Conservation (phyloP, 37 sponge, comb jelly and placozoan genomes). For the Crambe crambe region DNA sequence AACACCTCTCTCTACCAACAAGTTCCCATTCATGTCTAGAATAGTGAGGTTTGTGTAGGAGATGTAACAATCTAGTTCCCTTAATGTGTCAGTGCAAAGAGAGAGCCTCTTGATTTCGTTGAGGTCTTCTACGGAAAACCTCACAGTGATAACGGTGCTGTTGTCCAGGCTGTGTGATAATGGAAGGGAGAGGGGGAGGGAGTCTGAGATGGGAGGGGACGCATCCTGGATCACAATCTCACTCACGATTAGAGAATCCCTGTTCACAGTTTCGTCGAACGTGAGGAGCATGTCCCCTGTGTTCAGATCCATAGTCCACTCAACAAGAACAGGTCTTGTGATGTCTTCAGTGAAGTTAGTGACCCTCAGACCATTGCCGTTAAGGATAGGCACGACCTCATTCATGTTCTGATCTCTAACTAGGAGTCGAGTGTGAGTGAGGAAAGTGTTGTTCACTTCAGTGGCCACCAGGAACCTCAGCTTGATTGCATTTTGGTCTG, state of each 20-base stretch:
- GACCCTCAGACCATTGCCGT: conserved; percentile 55
- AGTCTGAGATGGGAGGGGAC: conserved; percentile 17
- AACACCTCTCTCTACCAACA: conserved; percentile 29
- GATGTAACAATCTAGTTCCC: conserved; percentile 70
- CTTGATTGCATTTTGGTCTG: conserved; percentile 80
- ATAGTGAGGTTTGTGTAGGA: conserved; percentile 61
- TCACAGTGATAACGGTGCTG: conserved; percentile 42
- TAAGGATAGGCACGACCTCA: conserved; percentile 34
- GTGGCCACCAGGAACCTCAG: conserved; percentile 63
- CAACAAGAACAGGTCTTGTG: conserved; percentile 62
- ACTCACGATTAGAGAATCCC: conserved; percentile 44
- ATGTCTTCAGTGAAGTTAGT: conserved; percentile 74
- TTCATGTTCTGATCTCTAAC: conserved; percentile 78
- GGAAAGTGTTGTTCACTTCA: conserved; percentile 55
- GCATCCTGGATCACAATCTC: conserved; percentile 66
- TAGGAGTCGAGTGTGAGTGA: conserved; percentile 44
- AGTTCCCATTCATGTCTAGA: conserved; percentile 84
- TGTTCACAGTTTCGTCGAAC: conserved; percentile 83
- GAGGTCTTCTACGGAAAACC: conserved; percentile 72
- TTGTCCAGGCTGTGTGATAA: conserved; percentile 13
- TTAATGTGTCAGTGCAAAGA: conserved; percentile 66
- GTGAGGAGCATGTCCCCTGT: conserved; percentile 55
- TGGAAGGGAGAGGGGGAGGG: conserved; percentile 44
- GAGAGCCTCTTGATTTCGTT: conserved; percentile 79
- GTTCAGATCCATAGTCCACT: conserved; percentile 85